Percentiles rank a stretch among this genome's conserved stretches.
Conservation (phyloP, 2,113 vertebrate species). For the Turdus rufiventris region DNA sequence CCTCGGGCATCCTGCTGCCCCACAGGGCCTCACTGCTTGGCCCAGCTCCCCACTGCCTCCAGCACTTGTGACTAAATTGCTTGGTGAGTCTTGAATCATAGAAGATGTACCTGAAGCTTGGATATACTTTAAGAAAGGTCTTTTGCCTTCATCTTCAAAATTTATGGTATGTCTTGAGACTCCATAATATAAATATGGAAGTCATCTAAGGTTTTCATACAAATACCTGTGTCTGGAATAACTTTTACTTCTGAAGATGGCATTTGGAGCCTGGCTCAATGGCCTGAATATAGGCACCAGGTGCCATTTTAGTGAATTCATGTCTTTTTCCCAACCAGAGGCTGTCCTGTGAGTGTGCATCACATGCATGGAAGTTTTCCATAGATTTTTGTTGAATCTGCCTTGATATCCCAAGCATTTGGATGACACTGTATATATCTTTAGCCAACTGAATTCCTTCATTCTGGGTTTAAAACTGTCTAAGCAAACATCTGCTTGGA, state of each 20-base stretch:
- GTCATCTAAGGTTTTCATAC: neutral
- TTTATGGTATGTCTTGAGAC: neutral
- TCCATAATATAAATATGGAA: neutral
- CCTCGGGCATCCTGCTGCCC: neutral
- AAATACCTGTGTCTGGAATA: neutral
- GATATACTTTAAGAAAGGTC: neutral
- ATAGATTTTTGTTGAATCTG: neutral
- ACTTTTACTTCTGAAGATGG: neutral
- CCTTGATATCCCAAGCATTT: neutral
- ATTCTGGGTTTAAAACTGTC: neutral
- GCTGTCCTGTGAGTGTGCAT: neutral
- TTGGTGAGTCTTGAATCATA: neutral
- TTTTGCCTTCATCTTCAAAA: neutral
- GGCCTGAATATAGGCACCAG: neutral
- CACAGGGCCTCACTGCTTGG: accelerated
- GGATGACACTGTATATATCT: neutral
- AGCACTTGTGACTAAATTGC: neutral
- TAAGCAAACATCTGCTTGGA: neutral
- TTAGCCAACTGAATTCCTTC: neutral
- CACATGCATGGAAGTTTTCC: neutral
- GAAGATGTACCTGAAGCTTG: neutral
- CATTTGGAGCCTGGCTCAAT: neutral
- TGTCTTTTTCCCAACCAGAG: neutral
- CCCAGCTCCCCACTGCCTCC: neutral
- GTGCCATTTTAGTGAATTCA: neutral